Percentiles rank a stretch among this genome's conserved stretches.
Evolutionary conservation across 2,888 invertebrate species (phyloP).

Genomic region (Disparrhopalites patrizii): DNA sequence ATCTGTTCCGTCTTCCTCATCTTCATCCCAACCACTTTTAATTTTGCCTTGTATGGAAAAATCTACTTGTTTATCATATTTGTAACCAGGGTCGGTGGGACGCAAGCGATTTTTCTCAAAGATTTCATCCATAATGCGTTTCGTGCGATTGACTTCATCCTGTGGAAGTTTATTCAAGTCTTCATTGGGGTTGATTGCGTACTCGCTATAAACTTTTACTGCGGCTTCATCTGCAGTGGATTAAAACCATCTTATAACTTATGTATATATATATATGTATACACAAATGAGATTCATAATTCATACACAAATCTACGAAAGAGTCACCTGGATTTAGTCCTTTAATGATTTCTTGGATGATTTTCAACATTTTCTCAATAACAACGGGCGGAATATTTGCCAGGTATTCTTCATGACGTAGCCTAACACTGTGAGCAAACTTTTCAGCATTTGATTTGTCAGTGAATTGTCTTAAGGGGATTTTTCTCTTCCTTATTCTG

Average conservation of each 20-base stretch:
- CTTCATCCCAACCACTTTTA: slow-evolving; percentile 53
- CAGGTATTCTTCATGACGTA: slow-evolving; percentile 52
- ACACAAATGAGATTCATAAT: too few species aligned
- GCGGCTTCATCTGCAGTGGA: slow-evolving; percentile 52
- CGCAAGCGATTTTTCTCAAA: slow-evolving; percentile 53
- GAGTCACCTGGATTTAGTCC: slow-evolving; percentile 47
- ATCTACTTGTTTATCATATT: slow-evolving; percentile 55
- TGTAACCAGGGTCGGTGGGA: slow-evolving; percentile 53
- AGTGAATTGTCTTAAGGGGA: slow-evolving; percentile 54
- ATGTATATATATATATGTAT: too few species aligned
- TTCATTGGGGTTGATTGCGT: slow-evolving; percentile 53
- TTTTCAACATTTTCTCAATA: slow-evolving; percentile 53
- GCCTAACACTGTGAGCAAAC: slow-evolving; percentile 51
- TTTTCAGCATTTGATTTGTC: slow-evolving; percentile 51
- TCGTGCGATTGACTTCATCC: slow-evolving; percentile 53
- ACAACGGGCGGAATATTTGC: slow-evolving; percentile 51
- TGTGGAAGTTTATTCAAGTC: slow-evolving; percentile 55
- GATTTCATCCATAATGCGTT: slow-evolving; percentile 54
- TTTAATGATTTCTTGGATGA: slow-evolving; percentile 53
- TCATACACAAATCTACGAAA: background rate
- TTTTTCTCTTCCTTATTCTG: slow-evolving; percentile 51
- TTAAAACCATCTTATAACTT: too few species aligned
- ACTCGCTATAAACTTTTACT: slow-evolving; percentile 50
- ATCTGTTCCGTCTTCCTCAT: slow-evolving; percentile 39
- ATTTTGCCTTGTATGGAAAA: slow-evolving; percentile 49